Evolutionary conservation across 2,797 vertebrate species (phyloP).

Genomic region (Galagoides demidoff): DNA sequence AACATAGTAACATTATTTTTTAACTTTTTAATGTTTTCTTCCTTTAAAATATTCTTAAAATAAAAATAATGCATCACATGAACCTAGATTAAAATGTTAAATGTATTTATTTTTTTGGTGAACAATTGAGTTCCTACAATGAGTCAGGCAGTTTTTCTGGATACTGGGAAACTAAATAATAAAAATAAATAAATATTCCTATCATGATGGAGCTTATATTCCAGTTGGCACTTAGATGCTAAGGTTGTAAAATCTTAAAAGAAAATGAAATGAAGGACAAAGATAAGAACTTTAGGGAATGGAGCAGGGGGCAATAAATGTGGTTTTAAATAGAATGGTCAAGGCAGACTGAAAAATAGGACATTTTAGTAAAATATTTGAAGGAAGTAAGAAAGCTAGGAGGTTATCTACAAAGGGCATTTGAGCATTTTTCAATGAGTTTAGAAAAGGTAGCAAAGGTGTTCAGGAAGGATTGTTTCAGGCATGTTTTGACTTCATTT

Average conservation of each 20-base stretch:
- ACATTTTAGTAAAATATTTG: background rate
- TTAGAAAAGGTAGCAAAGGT: background rate
- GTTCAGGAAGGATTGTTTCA: background rate
- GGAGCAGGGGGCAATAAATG: no score
- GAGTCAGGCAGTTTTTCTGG: background rate
- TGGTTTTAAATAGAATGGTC: background rate
- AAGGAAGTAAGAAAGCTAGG: background rate
- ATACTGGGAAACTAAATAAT: background rate
- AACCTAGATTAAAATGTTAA: background rate
- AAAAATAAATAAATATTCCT: background rate
- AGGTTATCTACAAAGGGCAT: background rate
- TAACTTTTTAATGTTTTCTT: background rate
- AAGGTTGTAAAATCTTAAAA: background rate
- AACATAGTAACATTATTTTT: background rate
- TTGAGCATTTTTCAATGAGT: background rate
- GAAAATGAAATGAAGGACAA: background rate
- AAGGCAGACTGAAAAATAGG: background rate
- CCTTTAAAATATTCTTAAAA: background rate
- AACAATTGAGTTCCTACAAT: background rate
- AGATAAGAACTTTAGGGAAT: background rate
- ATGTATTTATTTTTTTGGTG: background rate
- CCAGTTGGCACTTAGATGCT: background rate
- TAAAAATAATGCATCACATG: background rate
- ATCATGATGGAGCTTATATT: background rate
- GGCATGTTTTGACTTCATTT: background rate